phyloP scores from a whole-genome alignment of 2,113 vertebrate genomes.

The Tachysurus fulvidraco region DNA sequence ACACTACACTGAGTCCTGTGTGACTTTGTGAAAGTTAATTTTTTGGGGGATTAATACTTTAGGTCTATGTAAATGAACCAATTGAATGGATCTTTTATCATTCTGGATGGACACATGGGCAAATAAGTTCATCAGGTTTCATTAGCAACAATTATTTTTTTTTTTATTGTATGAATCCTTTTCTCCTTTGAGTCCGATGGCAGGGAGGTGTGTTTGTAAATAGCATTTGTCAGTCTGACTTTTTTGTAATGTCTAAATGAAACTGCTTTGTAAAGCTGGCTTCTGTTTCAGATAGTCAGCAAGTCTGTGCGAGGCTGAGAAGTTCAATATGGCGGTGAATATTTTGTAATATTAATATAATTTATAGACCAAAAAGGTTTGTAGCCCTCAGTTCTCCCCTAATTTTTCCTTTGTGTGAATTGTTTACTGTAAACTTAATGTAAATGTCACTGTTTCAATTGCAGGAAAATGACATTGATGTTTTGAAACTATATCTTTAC shows the following conservation, averaged over 20 bases:
- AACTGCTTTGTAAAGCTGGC: conserved; percentile 1
- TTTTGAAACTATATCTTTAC: conserved; percentile 81
- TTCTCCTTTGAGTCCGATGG: neutral
- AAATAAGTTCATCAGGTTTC: neutral
- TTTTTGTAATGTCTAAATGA: conserved; percentile 9
- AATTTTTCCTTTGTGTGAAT: conserved; percentile 66
- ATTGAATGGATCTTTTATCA: neutral
- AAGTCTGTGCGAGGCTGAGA: neutral
- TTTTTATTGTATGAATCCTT: neutral
- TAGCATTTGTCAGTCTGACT: neutral
- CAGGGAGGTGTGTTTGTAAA: conserved; percentile 1
- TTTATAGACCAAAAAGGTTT: conserved; percentile 60
- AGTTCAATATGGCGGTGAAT: neutral
- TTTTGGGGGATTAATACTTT: neutral
- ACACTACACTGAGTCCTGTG: neutral
- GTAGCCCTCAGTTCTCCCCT: conserved; percentile 49
- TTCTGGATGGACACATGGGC: neutral
- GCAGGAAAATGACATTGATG: conserved; percentile 75
- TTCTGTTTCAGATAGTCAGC: neutral
- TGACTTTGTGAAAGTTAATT: neutral
- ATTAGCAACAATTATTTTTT: neutral
- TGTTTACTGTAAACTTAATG: conserved; percentile 78
- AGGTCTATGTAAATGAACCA: neutral
- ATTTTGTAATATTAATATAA: conserved; percentile 57
- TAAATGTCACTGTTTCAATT: conserved; percentile 67